Evolutionary conservation across 2,888 invertebrate genomes (phyloP).

Genomic region (Drosophila meridionalis): DNA sequence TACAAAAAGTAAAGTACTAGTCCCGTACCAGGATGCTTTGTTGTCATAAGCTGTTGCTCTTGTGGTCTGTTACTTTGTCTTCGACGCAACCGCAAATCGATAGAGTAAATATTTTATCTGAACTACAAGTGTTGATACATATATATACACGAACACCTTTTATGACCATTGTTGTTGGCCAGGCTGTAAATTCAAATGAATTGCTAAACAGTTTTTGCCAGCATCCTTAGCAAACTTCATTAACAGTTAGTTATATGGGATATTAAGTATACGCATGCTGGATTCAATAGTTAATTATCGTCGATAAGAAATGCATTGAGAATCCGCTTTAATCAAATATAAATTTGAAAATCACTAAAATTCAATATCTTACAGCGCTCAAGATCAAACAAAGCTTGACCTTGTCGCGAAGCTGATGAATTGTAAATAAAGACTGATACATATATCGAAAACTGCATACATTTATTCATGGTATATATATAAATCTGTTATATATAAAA

Average conservation of each 20-base stretch:
- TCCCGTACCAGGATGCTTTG: constrained; percentile 22
- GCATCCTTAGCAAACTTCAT: constrained; percentile 5
- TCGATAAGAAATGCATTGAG: not conserved
- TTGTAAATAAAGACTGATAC: constrained; percentile 2
- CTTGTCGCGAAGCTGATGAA: constrained; percentile 1
- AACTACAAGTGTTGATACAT: constrained; percentile 3
- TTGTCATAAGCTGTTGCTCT: constrained; percentile 34
- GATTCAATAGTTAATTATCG: not conserved
- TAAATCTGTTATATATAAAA: not conserved
- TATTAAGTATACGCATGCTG: not conserved
- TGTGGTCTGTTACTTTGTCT: constrained; percentile 28
- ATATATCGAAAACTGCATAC: constrained; percentile 2
- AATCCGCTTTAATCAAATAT: not conserved
- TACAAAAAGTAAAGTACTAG: constrained; percentile 22
- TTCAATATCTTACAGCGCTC: not conserved
- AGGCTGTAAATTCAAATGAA: constrained; percentile 3
- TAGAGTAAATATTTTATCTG: constrained; percentile 35
- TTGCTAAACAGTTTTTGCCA: constrained; percentile 8
- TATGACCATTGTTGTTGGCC: constrained; percentile 3
- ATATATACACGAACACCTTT: constrained; percentile 18
- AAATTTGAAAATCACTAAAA: not conserved
- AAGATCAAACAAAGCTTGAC: constrained; percentile 2
- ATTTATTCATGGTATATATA: not conserved
- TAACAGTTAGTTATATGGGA: not conserved
- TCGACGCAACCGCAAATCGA: constrained; percentile 37